phyloP scores from a whole-genome alignment of 2,888 invertebrate genomes.

The Cynaeus angustus region DNA sequence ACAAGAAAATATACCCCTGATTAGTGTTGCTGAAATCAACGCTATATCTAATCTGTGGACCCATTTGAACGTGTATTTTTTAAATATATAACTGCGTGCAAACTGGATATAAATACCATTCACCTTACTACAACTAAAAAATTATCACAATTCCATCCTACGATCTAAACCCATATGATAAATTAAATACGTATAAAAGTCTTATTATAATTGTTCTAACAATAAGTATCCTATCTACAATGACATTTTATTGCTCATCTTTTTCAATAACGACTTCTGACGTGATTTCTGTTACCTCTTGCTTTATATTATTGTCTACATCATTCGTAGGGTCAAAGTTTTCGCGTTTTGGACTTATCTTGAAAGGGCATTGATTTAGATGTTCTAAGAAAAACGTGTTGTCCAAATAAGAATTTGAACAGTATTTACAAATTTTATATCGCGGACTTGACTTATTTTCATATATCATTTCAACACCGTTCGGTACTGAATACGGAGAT shows the following conservation, averaged over 20 bases:
- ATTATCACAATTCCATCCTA: conserved; percentile 53
- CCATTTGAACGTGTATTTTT: conserved; percentile 42
- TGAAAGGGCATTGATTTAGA: conserved; percentile 54
- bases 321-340: conserved; percentile 42
- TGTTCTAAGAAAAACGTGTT: conserved; percentile 54
- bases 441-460: conserved; percentile 41
- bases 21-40: conserved; percentile 24
- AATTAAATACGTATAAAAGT: conserved; percentile 50
- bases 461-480: conserved; percentile 43
- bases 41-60: conserved; percentile 45
- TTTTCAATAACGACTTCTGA: conserved; percentile 42
- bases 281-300: conserved; percentile 47
- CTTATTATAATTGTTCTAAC: conserved; percentile 44
- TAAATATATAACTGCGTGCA: conserved; percentile 48
- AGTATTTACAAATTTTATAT: conserved; percentile 54
- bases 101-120: conserved; percentile 50
- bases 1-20: conserved; percentile 18
- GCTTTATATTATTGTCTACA: conserved; percentile 54
- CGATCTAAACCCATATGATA: conserved; percentile 46
- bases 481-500: conserved; percentile 10
- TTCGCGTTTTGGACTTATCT: conserved; percentile 50
- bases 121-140: conserved; percentile 51
- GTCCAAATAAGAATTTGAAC: conserved; percentile 53
- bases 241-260: conserved; percentile 48
- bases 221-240: conserved; percentile 25